A percentile compares a stretch with the other conserved stretches of the same genome.
phyloP scores from a whole-genome alignment of 2,888 invertebrate genomes.

The Drosophila mercatorum region DNA sequence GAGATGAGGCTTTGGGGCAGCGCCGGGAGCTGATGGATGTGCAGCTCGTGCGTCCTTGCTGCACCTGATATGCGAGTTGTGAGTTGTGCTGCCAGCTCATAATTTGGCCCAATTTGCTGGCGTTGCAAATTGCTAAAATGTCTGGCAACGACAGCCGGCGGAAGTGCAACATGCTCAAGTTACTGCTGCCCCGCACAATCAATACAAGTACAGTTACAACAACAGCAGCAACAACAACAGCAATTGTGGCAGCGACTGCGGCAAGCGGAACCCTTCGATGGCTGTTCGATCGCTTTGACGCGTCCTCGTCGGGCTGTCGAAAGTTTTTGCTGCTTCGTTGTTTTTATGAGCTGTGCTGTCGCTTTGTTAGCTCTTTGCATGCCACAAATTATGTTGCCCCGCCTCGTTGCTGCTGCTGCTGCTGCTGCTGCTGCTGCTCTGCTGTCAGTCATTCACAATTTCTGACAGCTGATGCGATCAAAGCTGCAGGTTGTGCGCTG shows the following conservation, averaged over 20 bases:
- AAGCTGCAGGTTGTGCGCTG: constrained; percentile 45
- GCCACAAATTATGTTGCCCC: constrained; percentile 71
- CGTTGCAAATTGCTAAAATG: constrained; percentile 75
- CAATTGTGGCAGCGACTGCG: constrained; percentile 14
- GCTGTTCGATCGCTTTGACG: constrained; percentile 75
- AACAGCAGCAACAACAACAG: background rate
- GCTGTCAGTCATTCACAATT: constrained; percentile 54
- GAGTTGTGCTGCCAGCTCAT: constrained; percentile 58
- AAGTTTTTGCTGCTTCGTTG: constrained; percentile 41
- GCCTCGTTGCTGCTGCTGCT: background rate
- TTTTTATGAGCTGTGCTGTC: constrained; percentile 52
- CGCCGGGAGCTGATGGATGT: constrained; percentile 10
- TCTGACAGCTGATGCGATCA: constrained; percentile 49
- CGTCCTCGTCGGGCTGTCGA: constrained; percentile 73
- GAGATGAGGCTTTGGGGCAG: constrained; percentile 15
- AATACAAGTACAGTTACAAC: constrained; percentile 13
- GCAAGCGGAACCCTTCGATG: constrained; percentile 30
- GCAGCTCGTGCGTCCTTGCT: constrained; percentile 27
- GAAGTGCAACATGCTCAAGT: constrained; percentile 79
- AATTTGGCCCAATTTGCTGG: constrained; percentile 80
- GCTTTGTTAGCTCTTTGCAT: constrained; percentile 79
- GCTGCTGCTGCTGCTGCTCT: background rate
- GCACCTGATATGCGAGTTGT: constrained; percentile 8
- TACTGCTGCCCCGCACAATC: constrained; percentile 44
- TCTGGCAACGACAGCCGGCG: constrained; percentile 73